Conservation (phyloP, 2,113 vertebrate genomes). For the Neomonachus schauinslandi region DNA sequence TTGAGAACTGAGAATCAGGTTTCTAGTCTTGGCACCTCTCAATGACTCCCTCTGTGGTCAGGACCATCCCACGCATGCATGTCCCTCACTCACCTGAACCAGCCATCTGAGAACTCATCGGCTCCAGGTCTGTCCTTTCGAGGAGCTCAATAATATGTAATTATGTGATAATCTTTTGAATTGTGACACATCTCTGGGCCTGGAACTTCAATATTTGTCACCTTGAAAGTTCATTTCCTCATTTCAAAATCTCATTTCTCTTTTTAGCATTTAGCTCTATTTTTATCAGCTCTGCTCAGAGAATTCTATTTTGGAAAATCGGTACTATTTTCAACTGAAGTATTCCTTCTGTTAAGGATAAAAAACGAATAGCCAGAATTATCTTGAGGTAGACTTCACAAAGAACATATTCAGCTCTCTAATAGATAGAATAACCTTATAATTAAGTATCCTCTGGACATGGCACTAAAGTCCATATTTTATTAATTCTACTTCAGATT, state of each 20-base stretch:
- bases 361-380: background rate
- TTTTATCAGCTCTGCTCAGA: background rate
- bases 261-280: background rate
- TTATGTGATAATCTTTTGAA: constrained; percentile 1
- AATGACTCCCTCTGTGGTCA: background rate
- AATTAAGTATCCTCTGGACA: background rate
- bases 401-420: constrained; percentile 4
- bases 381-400: background rate
- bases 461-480: constrained; percentile 27
- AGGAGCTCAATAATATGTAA: background rate
- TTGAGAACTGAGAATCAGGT: background rate
- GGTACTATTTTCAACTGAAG: background rate
- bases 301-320: constrained; percentile 38
- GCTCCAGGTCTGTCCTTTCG: background rate
- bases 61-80: background rate
- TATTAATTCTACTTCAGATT: constrained; percentile 34
- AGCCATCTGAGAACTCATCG: background rate
- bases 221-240: background rate
- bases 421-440: background rate
- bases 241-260: constrained; percentile 19
- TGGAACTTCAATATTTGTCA: background rate
- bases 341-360: background rate
- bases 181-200: background rate
- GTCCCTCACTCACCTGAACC: background rate
- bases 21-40: background rate